These are phyloP conservation scores for Coptodon rendalli DNA, from an alignment of 2,113 vertebrate genomes.

Conservation along the genomic window DNA sequence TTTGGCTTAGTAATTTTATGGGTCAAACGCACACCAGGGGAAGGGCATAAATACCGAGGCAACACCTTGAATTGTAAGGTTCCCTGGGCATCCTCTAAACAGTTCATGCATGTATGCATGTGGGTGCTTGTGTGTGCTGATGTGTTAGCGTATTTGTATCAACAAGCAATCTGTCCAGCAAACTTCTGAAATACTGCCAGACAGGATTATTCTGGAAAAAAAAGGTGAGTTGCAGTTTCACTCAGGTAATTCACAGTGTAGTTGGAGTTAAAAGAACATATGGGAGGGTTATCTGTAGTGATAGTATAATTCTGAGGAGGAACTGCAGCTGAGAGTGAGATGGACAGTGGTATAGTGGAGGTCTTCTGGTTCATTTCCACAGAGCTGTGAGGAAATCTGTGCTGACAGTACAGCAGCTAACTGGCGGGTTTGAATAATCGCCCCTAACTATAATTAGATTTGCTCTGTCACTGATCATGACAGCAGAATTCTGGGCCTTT, in stretches of 20 bases:
- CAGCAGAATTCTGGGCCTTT: neutral
- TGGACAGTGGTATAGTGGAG: neutral
- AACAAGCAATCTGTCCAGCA: neutral
- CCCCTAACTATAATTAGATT: neutral
- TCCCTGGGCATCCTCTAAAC: neutral
- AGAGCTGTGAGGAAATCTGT: neutral
- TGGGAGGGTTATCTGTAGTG: neutral
- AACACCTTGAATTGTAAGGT: constrained; percentile 34
- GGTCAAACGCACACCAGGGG: constrained; percentile 43
- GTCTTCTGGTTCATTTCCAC: constrained; percentile 8
- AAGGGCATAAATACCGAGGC: constrained; percentile 20
- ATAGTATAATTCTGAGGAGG: constrained; percentile 10
- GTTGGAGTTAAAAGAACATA: neutral
- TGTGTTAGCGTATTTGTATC: neutral
- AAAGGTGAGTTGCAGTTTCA: neutral
- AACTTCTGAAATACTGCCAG: neutral
- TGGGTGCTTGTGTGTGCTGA: neutral
- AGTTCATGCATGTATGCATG: neutral
- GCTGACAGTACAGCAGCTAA: neutral
- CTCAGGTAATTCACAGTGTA: neutral
- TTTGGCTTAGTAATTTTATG: constrained; percentile 49
- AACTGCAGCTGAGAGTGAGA: neutral
- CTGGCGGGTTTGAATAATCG: neutral
- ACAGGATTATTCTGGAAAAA: neutral
- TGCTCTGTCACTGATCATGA: neutral